Conservation (phyloP, 2,113 vertebrate genomes). For the Toxotes chatareus region DNA sequence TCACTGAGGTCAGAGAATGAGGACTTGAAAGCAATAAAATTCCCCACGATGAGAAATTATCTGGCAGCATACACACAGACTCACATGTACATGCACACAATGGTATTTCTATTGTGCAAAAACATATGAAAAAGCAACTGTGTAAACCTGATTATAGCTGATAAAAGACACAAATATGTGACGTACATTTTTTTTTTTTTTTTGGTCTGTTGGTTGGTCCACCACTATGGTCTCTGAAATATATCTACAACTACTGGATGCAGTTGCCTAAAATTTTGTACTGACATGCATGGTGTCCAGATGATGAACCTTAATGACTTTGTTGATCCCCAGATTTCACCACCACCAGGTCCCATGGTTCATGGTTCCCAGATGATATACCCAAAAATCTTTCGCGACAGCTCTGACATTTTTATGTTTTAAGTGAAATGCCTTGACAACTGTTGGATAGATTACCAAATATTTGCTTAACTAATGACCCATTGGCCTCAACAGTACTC, state of each 20-base stretch:
- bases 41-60: constrained; percentile 58
- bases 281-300: background rate
- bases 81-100: background rate
- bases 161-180: background rate
- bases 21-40: constrained; percentile 67
- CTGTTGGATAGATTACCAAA: background rate
- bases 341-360: background rate
- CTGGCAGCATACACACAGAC: constrained; percentile 1
- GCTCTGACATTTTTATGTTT: background rate
- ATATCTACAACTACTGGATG: background rate
- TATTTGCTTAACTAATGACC: background rate
- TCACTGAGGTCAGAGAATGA: constrained; percentile 68
- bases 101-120: constrained; percentile 10
- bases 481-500: background rate
- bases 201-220: background rate
- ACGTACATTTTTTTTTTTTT: background rate
- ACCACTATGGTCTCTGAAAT: background rate
- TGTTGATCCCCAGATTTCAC: background rate
- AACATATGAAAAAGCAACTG: constrained; percentile 12
- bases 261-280: too few species aligned
- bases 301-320: background rate
- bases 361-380: background rate
- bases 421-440: background rate
- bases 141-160: background rate
- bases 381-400: background rate